A percentile compares a stretch with the other conserved stretches of the same genome.
phyloP scores from a whole-genome alignment of 2,888 invertebrate species.

The Parnassius mnemosyne region DNA sequence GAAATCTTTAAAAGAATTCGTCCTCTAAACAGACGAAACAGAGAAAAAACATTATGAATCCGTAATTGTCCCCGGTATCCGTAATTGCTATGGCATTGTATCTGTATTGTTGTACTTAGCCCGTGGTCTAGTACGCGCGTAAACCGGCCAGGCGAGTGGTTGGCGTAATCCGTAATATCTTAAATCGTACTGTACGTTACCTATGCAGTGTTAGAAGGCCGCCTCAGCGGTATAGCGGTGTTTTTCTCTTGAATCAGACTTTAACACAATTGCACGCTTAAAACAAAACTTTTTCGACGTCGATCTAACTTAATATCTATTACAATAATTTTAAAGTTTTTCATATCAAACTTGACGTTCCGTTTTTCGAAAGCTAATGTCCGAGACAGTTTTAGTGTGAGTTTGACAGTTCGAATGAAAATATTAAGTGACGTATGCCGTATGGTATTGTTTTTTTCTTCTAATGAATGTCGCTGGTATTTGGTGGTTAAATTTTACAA shows the following conservation, averaged over 20 bases:
- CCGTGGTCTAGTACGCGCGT: slow-evolving; percentile 39
- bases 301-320: not conserved
- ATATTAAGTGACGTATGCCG: slow-evolving; percentile 59
- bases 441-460: slow-evolving; percentile 38
- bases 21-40: slow-evolving; percentile 36
- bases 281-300: slow-evolving; percentile 13
- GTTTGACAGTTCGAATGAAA: slow-evolving; percentile 71
- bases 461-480: slow-evolving; percentile 28
- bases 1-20: slow-evolving; percentile 20
- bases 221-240: slow-evolving; percentile 61
- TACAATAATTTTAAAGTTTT: not conserved
- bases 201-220: slow-evolving; percentile 73
- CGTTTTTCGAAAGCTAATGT: slow-evolving; percentile 15
- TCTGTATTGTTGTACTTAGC: slow-evolving; percentile 51
- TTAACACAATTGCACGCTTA: slow-evolving; percentile 17
- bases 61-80: slow-evolving; percentile 61
- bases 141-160: slow-evolving; percentile 65
- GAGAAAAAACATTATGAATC: slow-evolving; percentile 48
- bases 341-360: slow-evolving; percentile 17
- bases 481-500: slow-evolving; percentile 27
- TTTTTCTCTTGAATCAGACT: slow-evolving; percentile 38
- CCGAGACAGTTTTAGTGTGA: slow-evolving; percentile 39
- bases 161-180: slow-evolving; percentile 48
- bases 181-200: slow-evolving; percentile 50
- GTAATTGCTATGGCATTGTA: slow-evolving; percentile 74